Conservation (phyloP, 23 tunicate species). For the Halocynthia roretzi region DNA sequence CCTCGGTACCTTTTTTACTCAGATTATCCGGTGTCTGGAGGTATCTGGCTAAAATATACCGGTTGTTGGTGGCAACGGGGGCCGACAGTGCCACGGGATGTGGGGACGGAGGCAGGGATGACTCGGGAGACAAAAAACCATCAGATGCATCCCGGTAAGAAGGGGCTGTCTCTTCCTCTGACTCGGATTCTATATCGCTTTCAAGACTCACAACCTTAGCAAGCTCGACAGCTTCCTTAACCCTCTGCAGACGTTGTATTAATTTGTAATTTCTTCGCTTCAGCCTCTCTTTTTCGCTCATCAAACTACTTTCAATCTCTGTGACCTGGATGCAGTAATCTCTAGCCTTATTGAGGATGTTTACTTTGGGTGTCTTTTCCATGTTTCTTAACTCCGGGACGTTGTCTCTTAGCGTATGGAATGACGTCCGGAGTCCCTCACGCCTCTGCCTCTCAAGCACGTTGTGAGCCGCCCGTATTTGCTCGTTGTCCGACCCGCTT, state of each 20-base stretch:
- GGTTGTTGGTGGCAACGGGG: no score
- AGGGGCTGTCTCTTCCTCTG: background rate
- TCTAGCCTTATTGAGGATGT: constrained; percentile 72
- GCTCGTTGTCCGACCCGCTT: constrained; percentile 56
- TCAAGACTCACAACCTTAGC: background rate
- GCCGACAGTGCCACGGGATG: no score
- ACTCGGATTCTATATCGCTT: constrained; percentile 22
- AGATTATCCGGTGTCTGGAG: no score
- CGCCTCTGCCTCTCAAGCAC: constrained; percentile 81
- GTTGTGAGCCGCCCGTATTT: constrained; percentile 74
- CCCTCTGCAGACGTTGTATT: constrained; percentile 19
- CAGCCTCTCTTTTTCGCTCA: constrained; percentile 13
- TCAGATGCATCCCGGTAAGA: no score
- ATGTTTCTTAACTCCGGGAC: constrained; percentile 55
- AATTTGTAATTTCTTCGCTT: constrained; percentile 17
- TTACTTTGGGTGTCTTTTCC: constrained; percentile 71
- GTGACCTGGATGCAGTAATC: constrained; percentile 55
- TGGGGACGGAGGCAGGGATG: no score
- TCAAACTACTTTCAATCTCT: constrained; percentile 7
- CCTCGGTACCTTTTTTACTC: no score
- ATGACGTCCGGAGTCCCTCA: constrained; percentile 74
- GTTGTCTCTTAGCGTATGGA: constrained; percentile 40
- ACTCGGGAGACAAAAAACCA: no score
- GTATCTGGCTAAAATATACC: no score
- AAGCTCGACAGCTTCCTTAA: background rate